These are phyloP conservation scores for Saxicola maurus DNA, from an alignment of 2,797 vertebrate genomes.

Conservation along the genomic window DNA sequence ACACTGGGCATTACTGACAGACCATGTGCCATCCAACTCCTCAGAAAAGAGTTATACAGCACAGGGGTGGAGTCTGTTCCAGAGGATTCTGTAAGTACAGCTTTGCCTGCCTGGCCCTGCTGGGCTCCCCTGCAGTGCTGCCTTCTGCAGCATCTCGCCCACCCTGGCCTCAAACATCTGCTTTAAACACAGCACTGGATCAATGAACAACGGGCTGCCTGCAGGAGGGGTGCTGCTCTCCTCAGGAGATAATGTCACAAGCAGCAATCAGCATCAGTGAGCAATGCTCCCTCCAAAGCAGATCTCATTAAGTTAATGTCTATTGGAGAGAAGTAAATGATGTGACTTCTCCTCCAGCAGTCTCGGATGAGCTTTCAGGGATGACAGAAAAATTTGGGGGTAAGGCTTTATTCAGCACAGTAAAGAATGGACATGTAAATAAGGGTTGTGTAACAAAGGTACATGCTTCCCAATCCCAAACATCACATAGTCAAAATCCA, in stretches of 20 bases:
- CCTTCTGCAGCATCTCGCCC: background rate
- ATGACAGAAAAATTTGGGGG: background rate
- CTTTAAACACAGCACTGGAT: background rate
- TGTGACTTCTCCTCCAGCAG: background rate
- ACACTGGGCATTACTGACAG: background rate
- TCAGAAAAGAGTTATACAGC: background rate
- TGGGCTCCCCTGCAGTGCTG: background rate
- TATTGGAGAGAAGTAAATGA: background rate
- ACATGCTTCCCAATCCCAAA: background rate
- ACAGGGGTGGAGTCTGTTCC: background rate
- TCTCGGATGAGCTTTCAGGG: background rate
- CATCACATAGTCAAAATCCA: background rate
- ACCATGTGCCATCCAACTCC: background rate
- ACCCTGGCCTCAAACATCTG: background rate
- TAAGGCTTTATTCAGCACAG: conserved; percentile 45
- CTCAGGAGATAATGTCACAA: background rate
- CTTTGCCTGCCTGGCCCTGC: background rate
- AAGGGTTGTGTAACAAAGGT: background rate
- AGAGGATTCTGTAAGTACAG: background rate
- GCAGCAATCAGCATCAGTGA: background rate
- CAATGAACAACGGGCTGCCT: accelerated
- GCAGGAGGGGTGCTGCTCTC: background rate
- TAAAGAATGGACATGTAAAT: background rate
- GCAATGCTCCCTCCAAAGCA: background rate
- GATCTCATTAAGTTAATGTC: background rate